These are phyloP conservation scores for Aradophagus sp. DNA, from an alignment of 1,140 invertebrate species.

Conservation along the genomic window DNA sequence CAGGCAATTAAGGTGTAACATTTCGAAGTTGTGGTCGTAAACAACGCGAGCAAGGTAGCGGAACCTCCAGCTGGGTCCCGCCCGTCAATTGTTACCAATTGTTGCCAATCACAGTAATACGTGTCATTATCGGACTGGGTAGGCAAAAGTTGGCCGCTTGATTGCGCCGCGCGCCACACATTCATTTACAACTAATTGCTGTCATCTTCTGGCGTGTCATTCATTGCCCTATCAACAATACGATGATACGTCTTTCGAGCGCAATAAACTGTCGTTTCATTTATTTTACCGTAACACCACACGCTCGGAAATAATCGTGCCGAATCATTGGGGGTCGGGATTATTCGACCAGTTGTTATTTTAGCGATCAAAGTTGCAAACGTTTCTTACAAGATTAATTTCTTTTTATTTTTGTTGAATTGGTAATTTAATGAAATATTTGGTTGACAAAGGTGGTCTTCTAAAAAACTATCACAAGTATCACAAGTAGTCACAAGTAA, in stretches of 20 bases:
- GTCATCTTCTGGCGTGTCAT: slow-evolving; percentile 43
- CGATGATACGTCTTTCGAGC: slow-evolving; percentile 15
- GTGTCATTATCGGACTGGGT: slow-evolving; percentile 71
- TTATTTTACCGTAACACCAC: slow-evolving; percentile 9
- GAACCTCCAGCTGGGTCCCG: slow-evolving; percentile 70
- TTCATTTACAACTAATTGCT: slow-evolving; percentile 66
- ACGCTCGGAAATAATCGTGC: no score
- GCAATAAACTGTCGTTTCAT: slow-evolving; percentile 21
- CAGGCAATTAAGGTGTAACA: slow-evolving; percentile 71
- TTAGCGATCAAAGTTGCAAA: no score
- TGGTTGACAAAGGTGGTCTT: no score
- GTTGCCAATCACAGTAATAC: slow-evolving; percentile 74
- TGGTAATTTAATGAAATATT: no score
- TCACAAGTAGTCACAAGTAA: no score
- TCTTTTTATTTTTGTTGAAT: no score
- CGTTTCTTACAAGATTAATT: no score
- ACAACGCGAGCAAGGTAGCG: slow-evolving; percentile 72
- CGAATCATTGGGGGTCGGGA: no score
- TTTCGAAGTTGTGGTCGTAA: slow-evolving; percentile 71
- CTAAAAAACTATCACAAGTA: no score
- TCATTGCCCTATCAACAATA: slow-evolving; percentile 51
- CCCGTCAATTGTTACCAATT: slow-evolving; percentile 75
- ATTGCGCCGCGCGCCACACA: slow-evolving; percentile 60
- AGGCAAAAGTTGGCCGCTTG: slow-evolving; percentile 63
- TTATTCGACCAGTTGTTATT: no score